Evolutionary conservation across 2,888 invertebrate genomes (phyloP).

Genomic region (Chrysolina oricalcia): DNA sequence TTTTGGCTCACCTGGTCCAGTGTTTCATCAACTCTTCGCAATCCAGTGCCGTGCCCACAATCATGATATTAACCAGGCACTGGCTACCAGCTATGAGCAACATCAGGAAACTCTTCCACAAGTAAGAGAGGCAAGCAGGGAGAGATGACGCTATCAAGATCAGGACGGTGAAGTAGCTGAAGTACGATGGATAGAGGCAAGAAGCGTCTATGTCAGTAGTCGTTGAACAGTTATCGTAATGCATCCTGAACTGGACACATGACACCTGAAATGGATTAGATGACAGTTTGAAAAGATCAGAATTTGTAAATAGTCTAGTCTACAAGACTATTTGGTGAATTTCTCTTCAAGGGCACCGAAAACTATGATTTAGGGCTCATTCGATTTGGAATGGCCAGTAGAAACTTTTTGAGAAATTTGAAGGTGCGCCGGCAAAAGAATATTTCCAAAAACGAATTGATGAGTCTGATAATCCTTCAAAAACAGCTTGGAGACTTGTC

Average conservation of each 20-base stretch:
- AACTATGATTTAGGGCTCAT: no score
- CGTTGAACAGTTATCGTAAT: slow-evolving; percentile 64
- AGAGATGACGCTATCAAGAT: slow-evolving; percentile 81
- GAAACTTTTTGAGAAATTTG: no score
- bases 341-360: no score
- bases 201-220: slow-evolving; percentile 68
- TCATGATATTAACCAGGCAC: slow-evolving; percentile 76
- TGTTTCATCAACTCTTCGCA: slow-evolving; percentile 74
- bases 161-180: slow-evolving; percentile 81
- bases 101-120: slow-evolving; percentile 80
- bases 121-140: slow-evolving; percentile 82
- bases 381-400: no score
- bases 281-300: no score
- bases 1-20: slow-evolving; percentile 67
- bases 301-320: no score
- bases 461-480: no score
- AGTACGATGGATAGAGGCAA: slow-evolving; percentile 83
- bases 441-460: no score
- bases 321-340: no score
- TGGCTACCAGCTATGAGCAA: slow-evolving; percentile 77
- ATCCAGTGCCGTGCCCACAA: slow-evolving; percentile 74
- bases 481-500: no score
- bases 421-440: no score
- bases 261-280: slow-evolving; percentile 59
- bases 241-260: slow-evolving; percentile 61